A percentile compares a stretch with the other conserved stretches of the same genome.
phyloP scores from a whole-genome alignment of 2,113 vertebrate species.

The Periophthalmodon schlosseri region DNA sequence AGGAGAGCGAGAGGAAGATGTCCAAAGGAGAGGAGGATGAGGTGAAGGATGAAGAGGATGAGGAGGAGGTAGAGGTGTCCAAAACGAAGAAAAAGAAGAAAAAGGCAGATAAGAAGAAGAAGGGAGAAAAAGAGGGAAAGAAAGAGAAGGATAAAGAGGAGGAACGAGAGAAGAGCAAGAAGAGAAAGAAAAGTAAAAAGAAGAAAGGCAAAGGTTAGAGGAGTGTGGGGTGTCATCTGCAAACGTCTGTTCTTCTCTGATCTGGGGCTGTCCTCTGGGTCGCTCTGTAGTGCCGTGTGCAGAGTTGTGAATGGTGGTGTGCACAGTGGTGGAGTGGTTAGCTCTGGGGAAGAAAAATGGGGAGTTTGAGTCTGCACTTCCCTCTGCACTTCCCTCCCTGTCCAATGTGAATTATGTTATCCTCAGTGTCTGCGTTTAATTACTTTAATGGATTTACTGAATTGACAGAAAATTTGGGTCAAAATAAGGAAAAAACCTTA shows the following conservation, averaged over 20 bases:
- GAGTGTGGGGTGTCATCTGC: constrained; percentile 35
- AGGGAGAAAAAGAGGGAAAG: constrained; percentile 46
- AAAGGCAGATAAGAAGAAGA: constrained; percentile 53
- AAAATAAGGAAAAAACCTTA: too few relatives aligned
- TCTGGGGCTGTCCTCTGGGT: neutral
- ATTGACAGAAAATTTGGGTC: too few relatives aligned
- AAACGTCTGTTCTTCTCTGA: constrained; percentile 7
- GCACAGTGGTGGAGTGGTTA: too few relatives aligned
- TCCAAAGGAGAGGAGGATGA: constrained; percentile 23
- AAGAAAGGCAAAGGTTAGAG: constrained; percentile 71
- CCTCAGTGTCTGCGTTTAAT: too few relatives aligned
- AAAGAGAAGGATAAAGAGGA: constrained; percentile 59
- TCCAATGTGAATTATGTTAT: too few relatives aligned
- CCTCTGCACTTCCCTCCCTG: too few relatives aligned
- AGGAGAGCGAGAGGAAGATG: constrained; percentile 9
- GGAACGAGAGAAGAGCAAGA: constrained; percentile 48
- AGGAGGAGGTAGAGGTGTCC: constrained; percentile 23
- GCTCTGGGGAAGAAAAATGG: too few relatives aligned
- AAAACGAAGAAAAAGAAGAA: constrained; percentile 48
- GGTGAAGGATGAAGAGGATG: constrained; percentile 14
- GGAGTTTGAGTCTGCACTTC: too few relatives aligned
- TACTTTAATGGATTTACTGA: too few relatives aligned
- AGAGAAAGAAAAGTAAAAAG: constrained; percentile 56
- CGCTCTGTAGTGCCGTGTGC: constrained; percentile 1
- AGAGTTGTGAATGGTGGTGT: neutral